Evolutionary conservation across 1,140 invertebrate genomes (phyloP).

Genomic region (Neodiprion fabricii): DNA sequence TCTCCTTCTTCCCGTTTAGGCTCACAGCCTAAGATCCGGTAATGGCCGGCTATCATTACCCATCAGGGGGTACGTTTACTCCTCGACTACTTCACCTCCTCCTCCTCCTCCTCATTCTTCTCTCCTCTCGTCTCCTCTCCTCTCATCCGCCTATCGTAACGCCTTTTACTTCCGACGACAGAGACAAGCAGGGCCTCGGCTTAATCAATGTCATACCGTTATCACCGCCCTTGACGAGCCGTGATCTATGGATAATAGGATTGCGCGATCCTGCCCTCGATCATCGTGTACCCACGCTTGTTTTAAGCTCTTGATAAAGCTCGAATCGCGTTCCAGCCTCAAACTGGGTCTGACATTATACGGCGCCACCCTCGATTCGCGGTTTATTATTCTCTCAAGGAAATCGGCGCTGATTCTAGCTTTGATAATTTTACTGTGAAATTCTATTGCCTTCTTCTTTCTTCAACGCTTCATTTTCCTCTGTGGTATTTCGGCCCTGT

Average conservation of each 20-base stretch:
- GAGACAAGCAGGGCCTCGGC: not conserved
- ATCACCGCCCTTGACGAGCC: conserved; percentile 15
- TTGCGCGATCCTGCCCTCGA: not conserved
- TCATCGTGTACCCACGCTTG: not conserved
- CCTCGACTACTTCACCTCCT: not conserved
- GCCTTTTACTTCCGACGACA: not conserved
- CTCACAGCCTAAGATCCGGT: not conserved
- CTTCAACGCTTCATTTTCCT: too few species aligned
- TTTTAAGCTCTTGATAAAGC: not conserved
- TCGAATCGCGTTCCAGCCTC: not conserved
- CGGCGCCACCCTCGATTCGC: not conserved
- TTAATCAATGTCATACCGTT: conserved; percentile 19
- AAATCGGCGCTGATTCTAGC: too few species aligned
- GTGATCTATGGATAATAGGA: conserved; percentile 15
- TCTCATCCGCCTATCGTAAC: not conserved
- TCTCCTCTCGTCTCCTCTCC: not conserved
- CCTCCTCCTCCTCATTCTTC: not conserved
- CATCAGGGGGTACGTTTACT: not conserved
- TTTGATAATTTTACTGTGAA: too few species aligned
- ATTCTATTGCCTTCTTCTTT: too few species aligned
- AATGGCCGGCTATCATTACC: conserved; percentile 12
- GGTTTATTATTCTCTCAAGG: too few species aligned
- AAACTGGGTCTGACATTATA: not conserved
- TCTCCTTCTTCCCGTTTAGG: not conserved
- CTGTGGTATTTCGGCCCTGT: too few species aligned